A percentile compares a stretch with the other conserved stretches of the same genome.
Evolutionary conservation across 2,797 vertebrate species (phyloP).

Genomic region (Catharus ustulatus): DNA sequence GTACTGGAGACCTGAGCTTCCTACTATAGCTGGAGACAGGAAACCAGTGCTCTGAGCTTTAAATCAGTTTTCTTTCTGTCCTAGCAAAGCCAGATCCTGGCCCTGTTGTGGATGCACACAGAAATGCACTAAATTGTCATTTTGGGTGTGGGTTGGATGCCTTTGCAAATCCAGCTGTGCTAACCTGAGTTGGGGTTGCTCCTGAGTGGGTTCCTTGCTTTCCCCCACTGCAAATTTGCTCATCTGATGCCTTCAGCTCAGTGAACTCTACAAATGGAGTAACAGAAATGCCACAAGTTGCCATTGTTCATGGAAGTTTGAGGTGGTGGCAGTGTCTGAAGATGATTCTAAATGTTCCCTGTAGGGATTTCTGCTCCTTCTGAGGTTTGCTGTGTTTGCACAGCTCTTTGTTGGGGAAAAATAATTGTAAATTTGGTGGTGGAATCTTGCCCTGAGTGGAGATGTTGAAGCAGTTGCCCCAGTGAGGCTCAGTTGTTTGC

Average conservation of each 20-base stretch:
- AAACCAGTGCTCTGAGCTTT: background rate
- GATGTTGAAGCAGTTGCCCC: background rate
- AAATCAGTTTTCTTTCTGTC: background rate
- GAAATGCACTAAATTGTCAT: background rate
- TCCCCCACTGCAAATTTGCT: background rate
- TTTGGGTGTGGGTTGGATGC: fast-evolving
- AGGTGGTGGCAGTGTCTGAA: background rate
- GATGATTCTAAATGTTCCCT: background rate
- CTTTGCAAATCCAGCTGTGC: background rate
- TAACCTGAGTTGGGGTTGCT: background rate
- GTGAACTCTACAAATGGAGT: background rate
- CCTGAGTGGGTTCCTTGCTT: background rate
- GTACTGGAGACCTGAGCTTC: background rate
- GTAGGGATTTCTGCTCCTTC: background rate
- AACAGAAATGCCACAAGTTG: background rate
- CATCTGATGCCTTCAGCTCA: background rate
- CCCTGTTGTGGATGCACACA: background rate
- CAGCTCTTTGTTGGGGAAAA: fast-evolving
- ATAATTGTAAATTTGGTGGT: background rate
- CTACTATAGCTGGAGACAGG: constrained; percentile 27
- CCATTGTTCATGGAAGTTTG: background rate
- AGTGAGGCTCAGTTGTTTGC: background rate
- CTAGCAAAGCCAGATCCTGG: background rate
- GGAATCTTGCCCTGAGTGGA: background rate
- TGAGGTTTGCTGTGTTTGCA: background rate